Conservation (phyloP, 2,888 invertebrate species). For the Cheiracanthium punctorium region DNA sequence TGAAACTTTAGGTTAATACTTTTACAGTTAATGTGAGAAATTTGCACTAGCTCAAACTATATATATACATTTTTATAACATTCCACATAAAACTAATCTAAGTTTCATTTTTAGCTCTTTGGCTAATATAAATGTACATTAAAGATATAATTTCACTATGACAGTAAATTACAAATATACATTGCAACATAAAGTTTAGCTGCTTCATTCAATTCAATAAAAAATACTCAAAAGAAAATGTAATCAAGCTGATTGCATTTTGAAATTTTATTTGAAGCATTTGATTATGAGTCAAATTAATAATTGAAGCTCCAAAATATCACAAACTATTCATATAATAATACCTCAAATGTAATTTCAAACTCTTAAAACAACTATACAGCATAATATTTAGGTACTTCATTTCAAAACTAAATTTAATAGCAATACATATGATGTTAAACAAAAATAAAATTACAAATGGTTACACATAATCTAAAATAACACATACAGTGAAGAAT, state of each 20-base stretch:
- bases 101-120: not conserved
- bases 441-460: not conserved
- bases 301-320: not conserved
- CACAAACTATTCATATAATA: not conserved
- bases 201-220: not conserved
- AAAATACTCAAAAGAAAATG: not conserved
- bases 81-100: slow-evolving; percentile 7
- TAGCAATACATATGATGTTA: not conserved
- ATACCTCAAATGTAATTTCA: too few relatives aligned
- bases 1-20: too few relatives aligned
- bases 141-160: slow-evolving; percentile 2
- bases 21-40: too few relatives aligned
- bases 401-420: too few relatives aligned
- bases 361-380: too few relatives aligned
- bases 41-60: not conserved
- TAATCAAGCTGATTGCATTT: not conserved
- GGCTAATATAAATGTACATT: slow-evolving; percentile 10
- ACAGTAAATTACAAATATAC: slow-evolving; percentile 9
- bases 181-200: not conserved
- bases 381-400: too few relatives aligned
- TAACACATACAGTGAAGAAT: not conserved
- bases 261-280: not conserved
- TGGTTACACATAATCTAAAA: not conserved
- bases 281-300: not conserved
- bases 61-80: not conserved